phyloP scores from a whole-genome alignment of 2,888 invertebrate genomes.

The Tuberolachnus salignus region DNA sequence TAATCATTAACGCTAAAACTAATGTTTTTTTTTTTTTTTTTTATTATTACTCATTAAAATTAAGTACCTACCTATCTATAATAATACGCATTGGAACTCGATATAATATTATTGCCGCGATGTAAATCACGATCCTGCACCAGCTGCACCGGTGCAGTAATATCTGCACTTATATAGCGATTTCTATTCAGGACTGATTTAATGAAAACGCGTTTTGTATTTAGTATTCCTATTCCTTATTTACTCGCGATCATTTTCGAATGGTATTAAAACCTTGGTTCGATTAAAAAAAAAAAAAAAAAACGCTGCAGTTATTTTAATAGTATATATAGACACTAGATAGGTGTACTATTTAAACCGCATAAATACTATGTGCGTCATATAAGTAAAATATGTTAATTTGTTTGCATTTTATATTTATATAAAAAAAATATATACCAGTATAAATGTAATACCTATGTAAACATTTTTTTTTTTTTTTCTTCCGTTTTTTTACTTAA shows the following conservation, averaged over 20 bases:
- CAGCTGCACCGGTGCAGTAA: too few species aligned
- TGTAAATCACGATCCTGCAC: too few species aligned
- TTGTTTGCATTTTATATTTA: conserved; percentile 10
- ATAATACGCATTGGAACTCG: too few species aligned
- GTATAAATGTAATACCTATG: not conserved
- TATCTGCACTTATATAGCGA: too few species aligned
- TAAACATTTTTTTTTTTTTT: too few species aligned
- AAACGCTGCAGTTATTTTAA: too few species aligned
- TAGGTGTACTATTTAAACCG: not conserved
- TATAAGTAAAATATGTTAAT: not conserved
- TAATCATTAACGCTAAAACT: not conserved
- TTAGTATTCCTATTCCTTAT: not conserved
- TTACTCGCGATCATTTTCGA: not conserved
- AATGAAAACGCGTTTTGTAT: conserved; percentile 3
- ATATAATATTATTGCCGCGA: too few species aligned
- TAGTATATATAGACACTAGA: not conserved
- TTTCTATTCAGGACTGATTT: not conserved
- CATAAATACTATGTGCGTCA: not conserved
- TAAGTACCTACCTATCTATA: too few species aligned
- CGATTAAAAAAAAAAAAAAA: not conserved
- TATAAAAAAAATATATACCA: not conserved
- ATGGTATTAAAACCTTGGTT: conserved; percentile 15
- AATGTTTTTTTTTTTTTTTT: conserved; percentile 10
- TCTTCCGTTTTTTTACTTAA: too few species aligned
- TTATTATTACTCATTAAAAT: not conserved